Base-by-base conservation (phyloP, 2,797 vertebrate species). In the Amniataba percoides region DNA sequence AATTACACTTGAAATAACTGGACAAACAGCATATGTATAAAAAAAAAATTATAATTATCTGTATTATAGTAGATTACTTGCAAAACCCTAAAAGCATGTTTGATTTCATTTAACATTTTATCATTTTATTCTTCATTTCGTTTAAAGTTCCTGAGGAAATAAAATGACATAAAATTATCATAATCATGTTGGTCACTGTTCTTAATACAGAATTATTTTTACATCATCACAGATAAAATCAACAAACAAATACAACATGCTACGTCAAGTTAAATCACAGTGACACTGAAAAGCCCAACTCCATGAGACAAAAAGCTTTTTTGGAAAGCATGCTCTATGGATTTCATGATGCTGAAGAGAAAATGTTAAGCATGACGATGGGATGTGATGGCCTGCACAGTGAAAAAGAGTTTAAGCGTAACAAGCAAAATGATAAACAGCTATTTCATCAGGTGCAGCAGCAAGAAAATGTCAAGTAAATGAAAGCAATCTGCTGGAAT, bases 381-480 rank as follows among this genome's bases (percentile, higher is more conserved):
- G 62, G 76, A 89, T 89, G 86, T 49, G 81, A 92, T 90, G 87
- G 80, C 67, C 52, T 74, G 85, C 74, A 63, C 14, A 78, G 81
- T 4, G 34, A 68, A 59, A 62, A 71, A 57, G 74, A 77, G 80
- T 48, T 78, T 74, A 85, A 88, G 84, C 58, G 25, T 60, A 84
- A 88, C 81, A 86, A 79, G 85, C 62, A 74, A 76, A 90, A 89
- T 81, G 86, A 87, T 78, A 68, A 92, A 92, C 91, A 89, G 89
- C 88, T 80, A 83, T 91, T 91, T 92, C 91, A 90, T 91, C 87
- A 89, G 87, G 86, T 80, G 85, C 79, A 74, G 79, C 78, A 65
- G 59, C 60, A n/a, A 82, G 74, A 74, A 87, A 83, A 83, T 75
- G 85, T 83, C 70, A 74, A 68, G 62, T 74, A 83, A 90, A 89